Evolutionary conservation across 64 coral and sea anemone species (phyloP).

Genomic region (Montipora cactus): DNA sequence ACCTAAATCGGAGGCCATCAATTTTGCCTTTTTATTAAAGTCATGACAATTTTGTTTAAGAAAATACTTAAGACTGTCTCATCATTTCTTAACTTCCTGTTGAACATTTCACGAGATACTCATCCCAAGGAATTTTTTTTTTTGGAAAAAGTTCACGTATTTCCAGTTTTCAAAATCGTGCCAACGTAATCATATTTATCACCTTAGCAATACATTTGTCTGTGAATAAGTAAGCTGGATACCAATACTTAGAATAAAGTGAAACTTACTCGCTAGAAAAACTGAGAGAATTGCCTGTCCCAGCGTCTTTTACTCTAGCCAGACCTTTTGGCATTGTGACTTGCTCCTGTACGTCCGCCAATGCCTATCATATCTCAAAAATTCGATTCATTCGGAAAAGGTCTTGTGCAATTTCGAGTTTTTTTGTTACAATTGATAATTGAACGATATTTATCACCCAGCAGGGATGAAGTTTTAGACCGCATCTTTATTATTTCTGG

Average conservation of each 20-base stretch:
- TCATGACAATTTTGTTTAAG: not conserved
- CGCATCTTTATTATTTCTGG: not conserved
- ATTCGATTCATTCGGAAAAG: not conserved
- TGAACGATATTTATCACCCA: slow-evolving; percentile 26
- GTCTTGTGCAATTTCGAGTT: not conserved
- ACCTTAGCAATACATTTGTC: not conserved
- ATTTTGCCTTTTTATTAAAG: not conserved
- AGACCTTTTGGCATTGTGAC: not conserved
- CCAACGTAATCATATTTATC: not conserved
- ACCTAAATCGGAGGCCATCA: not conserved
- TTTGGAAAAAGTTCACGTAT: not conserved
- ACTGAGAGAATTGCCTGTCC: not conserved
- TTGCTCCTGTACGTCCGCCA: not conserved
- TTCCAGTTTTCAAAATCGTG: not conserved
- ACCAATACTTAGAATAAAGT: not conserved
- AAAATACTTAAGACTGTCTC: not conserved
- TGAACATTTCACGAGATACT: not conserved
- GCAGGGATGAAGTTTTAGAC: slow-evolving; percentile 18
- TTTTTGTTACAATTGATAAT: slow-evolving; percentile 10
- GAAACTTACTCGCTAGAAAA: not conserved
- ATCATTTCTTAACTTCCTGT: not conserved
- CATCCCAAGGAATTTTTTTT: not conserved
- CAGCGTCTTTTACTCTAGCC: not conserved
- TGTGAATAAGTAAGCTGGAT: not conserved
- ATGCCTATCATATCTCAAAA: not conserved